A percentile compares a stretch with the other conserved stretches of the same genome.
Evolutionary conservation across 2,113 vertebrate genomes (phyloP).

Genomic region (Alexandromys fortis): DNA sequence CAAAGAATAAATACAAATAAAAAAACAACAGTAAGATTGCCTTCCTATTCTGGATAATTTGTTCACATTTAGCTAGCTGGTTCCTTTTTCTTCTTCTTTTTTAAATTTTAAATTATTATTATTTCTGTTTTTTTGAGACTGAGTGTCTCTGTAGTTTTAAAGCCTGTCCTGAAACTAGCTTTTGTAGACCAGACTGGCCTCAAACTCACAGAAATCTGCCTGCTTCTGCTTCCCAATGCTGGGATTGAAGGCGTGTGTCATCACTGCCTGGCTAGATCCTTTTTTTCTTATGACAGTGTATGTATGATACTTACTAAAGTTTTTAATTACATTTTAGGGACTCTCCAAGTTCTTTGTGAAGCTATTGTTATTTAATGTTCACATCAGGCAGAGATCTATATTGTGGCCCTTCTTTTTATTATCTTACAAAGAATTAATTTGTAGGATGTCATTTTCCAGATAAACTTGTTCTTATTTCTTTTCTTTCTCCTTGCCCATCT

Average conservation of each 20-base stretch:
- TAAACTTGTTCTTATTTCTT: neutral
- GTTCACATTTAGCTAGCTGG: too few relatives aligned
- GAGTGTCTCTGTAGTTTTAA: too few relatives aligned
- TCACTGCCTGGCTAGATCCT: too few relatives aligned
- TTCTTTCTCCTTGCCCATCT: neutral
- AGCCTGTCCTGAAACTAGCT: too few relatives aligned
- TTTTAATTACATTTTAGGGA: too few relatives aligned
- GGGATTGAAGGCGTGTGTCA: too few relatives aligned
- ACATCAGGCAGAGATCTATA: neutral
- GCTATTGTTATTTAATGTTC: neutral
- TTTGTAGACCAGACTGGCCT: too few relatives aligned
- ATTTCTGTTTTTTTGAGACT: too few relatives aligned
- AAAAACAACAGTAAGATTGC: neutral
- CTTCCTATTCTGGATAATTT: neutral
- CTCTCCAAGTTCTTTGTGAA: neutral
- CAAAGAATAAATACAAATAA: neutral
- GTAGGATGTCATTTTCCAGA: neutral
- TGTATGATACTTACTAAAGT: neutral
- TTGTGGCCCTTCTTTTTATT: neutral
- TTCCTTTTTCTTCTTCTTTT: too few relatives aligned
- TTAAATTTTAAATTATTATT: too few relatives aligned
- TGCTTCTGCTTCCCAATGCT: too few relatives aligned
- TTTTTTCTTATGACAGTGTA: neutral
- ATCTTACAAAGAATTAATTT: neutral
- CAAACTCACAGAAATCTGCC: too few relatives aligned